Evolutionary conservation across 1,140 invertebrate genomes (phyloP).

Genomic region (Tetranychus cinnabarinus): DNA sequence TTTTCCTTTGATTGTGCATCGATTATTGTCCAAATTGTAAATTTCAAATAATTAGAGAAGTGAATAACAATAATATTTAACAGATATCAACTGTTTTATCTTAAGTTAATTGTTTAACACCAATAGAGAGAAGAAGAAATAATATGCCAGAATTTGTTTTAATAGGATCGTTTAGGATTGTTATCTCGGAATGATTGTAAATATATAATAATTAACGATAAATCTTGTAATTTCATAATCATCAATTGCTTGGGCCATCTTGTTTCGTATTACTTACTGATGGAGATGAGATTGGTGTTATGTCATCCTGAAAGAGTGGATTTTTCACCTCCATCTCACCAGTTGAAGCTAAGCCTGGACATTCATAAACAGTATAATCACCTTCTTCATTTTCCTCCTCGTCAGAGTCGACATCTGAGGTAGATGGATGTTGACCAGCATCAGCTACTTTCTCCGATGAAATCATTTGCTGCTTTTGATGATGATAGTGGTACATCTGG

Average conservation of each 20-base stretch:
- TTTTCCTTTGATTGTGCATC: too few relatives aligned
- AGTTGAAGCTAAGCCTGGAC: conserved; percentile 78
- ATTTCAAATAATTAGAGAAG: too few relatives aligned
- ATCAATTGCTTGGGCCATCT: neutral
- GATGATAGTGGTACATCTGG: conserved; percentile 97
- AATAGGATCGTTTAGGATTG: too few relatives aligned
- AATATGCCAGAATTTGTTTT: too few relatives aligned
- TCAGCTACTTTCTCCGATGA: conserved; percentile 29
- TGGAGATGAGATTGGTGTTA: neutral
- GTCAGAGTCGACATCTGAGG: conserved; percentile 78
- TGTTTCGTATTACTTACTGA: neutral
- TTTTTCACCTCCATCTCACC: conserved; percentile 97
- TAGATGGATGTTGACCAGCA: conserved; percentile 35
- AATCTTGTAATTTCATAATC: too few relatives aligned
- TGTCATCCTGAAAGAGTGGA: conserved; percentile 71
- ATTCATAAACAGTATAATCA: conserved; percentile 94
- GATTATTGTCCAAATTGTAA: too few relatives aligned
- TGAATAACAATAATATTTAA: too few relatives aligned
- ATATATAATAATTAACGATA: too few relatives aligned
- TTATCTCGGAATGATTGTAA: too few relatives aligned
- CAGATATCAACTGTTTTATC: too few relatives aligned
- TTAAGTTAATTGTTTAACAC: too few relatives aligned
- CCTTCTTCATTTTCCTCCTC: conserved; percentile 61
- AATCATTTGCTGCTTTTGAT: conserved; percentile 87
- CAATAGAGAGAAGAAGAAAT: too few relatives aligned